Conservation (phyloP, 2,797 vertebrate genomes). For the Melanotaenia maccullochi region DNA sequence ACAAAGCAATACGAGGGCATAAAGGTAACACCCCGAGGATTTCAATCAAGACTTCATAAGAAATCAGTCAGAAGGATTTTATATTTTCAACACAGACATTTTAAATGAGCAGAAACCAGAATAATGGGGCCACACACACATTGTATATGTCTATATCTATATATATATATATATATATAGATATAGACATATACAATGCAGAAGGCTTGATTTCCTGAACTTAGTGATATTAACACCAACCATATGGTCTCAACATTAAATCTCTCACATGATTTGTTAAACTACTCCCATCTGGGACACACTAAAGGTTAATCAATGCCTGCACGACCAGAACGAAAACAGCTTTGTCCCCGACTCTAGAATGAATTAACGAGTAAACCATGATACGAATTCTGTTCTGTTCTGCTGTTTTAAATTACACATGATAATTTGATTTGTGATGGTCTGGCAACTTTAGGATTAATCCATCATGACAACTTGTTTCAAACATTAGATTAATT, state of each 20-base stretch:
- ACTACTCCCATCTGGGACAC: not conserved
- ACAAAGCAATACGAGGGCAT: constrained; percentile 23
- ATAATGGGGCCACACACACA: too few species aligned
- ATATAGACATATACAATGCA: too few species aligned
- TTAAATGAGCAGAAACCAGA: too few species aligned
- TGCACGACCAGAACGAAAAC: not conserved
- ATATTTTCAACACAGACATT: too few species aligned
- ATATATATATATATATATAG: too few species aligned
- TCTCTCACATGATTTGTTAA: not conserved
- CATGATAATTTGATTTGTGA: too few species aligned
- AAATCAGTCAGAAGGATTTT: constrained; percentile 25
- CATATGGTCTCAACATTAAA: not conserved
- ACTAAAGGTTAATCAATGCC: not conserved
- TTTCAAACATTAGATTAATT: not conserved
- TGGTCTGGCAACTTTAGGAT: not conserved
- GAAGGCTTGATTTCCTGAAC: not conserved
- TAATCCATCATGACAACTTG: not conserved
- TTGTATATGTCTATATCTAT: too few species aligned
- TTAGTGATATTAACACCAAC: not conserved
- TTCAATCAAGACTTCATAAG: constrained; percentile 54
- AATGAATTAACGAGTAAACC: not conserved
- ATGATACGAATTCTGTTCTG: too few species aligned
- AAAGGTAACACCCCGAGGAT: constrained; percentile 20
- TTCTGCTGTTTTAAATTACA: too few species aligned
- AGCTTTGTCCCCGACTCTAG: too few species aligned